Base-by-base conservation (phyloP, 2,113 vertebrate species). In the Siniperca chuatsi region DNA sequence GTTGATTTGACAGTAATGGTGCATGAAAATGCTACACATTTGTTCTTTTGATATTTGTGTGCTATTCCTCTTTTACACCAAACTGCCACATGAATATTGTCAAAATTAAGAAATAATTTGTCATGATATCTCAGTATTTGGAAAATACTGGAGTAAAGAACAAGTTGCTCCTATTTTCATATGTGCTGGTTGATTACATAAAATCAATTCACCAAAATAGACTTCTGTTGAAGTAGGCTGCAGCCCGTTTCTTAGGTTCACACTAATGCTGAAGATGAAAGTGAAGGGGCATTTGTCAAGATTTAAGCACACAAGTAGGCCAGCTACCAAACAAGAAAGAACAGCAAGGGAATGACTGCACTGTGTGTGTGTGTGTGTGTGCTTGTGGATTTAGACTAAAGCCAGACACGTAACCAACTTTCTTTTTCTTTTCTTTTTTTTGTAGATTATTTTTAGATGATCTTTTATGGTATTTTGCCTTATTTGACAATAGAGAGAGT, bases 261-360 rank as follows among this genome's bases (percentile, higher is more conserved):
- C 16, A 71, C 16, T 67, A n/a, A 65, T 48, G 16, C 55, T 48
- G n/a, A 37, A 60, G 54, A 68, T 82, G 54, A 78, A 76, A 78
- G 37, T 40, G 12, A 74, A 64, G 46, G 13, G 46, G 64, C 67
- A 35, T 77, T 78, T 73, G 58, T 83, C 23, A 48, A 54, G 68
- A 83, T 66, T 79, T 52, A 74, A 74, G 11, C 60, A 1, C 9
- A 50, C 52, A 78, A 77, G 35, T 40, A 61, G 25, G 33, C 3
- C 72, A 77, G 70, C 35, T 16, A 61, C 2, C 7, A 23, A 33
- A 80, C 40, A 48, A 70, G 48, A 55, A 8, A 25, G 33, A 70
- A 20, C 58, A 75, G 60, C 48, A 33, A n/a, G 46, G 78, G 29
- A 55, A 57, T 62, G 35, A 57, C 35, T 55, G 37, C 40, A 20